These are phyloP conservation scores for Saturnia pavonia DNA, from an alignment of 2,888 invertebrate genomes.

Conservation along the genomic window DNA sequence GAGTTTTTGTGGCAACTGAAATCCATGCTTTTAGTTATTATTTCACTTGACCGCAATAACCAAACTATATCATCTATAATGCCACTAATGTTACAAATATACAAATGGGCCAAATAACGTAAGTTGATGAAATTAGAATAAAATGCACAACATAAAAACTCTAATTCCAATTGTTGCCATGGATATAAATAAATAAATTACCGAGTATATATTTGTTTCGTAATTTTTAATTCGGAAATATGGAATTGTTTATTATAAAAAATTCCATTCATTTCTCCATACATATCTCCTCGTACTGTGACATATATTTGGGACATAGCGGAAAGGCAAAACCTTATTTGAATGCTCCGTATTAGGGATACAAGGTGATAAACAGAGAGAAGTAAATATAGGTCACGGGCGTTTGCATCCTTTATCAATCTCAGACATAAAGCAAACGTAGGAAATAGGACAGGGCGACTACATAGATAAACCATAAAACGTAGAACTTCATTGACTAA, in stretches of 20 bases:
- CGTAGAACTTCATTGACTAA: slow-evolving; percentile 18
- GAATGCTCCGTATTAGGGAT: neutral
- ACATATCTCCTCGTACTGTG: neutral
- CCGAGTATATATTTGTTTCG: too few relatives aligned
- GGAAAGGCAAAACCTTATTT: neutral
- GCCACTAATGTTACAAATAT: too few relatives aligned
- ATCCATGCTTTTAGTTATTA: too few relatives aligned
- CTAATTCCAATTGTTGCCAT: too few relatives aligned
- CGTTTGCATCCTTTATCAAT: neutral
- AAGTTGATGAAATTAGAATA: too few relatives aligned
- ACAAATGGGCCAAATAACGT: too few relatives aligned
- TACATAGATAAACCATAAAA: neutral
- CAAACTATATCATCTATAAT: too few relatives aligned
- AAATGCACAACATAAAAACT: too few relatives aligned
- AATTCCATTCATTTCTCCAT: neutral
- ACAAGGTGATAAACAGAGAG: neutral
- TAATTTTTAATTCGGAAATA: neutral
- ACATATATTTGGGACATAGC: neutral
- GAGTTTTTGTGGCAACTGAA: too few relatives aligned
- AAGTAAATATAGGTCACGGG: neutral
- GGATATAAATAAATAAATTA: too few relatives aligned
- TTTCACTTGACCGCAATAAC: too few relatives aligned
- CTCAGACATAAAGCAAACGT: neutral
- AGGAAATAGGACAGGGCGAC: neutral
- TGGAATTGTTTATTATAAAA: neutral